A percentile compares a stretch with the other conserved stretches of the same genome.
Evolutionary conservation across 2,113 vertebrate species (phyloP).

Genomic region (Brachyhypopomus occidentalis): DNA sequence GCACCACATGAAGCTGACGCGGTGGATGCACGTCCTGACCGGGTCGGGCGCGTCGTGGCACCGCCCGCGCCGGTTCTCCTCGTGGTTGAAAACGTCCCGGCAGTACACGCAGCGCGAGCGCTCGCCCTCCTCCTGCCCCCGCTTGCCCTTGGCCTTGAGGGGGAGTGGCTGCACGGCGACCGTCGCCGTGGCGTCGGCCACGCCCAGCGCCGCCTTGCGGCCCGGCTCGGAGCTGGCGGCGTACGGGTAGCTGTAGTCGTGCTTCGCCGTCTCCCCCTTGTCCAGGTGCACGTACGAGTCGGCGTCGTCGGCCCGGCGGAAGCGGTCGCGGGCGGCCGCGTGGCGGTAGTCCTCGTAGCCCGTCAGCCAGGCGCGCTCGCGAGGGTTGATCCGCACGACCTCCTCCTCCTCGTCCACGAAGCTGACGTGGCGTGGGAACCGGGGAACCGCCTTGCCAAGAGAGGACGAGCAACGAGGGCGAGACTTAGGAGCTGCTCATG

Average conservation of each 20-base stretch:
- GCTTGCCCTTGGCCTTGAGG: conserved; percentile 79
- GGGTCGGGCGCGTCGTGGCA: conserved; percentile 96
- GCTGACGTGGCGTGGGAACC: conserved; percentile 84
- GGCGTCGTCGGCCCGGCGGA: conserved; percentile 80
- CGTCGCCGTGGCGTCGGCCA: conserved; percentile 58
- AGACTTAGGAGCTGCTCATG: background rate
- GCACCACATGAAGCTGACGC: conserved; percentile 97
- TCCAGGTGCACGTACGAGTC: conserved; percentile 92
- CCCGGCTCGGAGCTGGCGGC: conserved; percentile 82
- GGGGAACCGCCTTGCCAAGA: conserved; percentile 66
- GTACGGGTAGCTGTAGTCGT: conserved; percentile 95
- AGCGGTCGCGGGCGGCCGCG: conserved; percentile 84
- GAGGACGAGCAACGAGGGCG: background rate
- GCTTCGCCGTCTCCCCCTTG: conserved; percentile 89
- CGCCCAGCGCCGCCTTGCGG: conserved; percentile 68
- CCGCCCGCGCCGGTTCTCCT: conserved; percentile 86
- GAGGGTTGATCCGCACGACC: conserved; percentile 96
- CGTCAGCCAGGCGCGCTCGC: conserved; percentile 90
- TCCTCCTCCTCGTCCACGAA: conserved; percentile 93
- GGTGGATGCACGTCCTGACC: conserved; percentile 85
- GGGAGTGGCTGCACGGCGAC: conserved; percentile 86
- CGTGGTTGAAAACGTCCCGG: conserved; percentile 89
- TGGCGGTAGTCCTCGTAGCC: conserved; percentile 98
- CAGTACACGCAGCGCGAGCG: conserved; percentile 91
- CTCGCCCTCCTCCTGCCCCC: conserved; percentile 82